Evolutionary conservation across 2,888 invertebrate genomes (phyloP), one percentile per base, ranked within the genome.

Genomic region (Lasius fuliginosus): DNA sequence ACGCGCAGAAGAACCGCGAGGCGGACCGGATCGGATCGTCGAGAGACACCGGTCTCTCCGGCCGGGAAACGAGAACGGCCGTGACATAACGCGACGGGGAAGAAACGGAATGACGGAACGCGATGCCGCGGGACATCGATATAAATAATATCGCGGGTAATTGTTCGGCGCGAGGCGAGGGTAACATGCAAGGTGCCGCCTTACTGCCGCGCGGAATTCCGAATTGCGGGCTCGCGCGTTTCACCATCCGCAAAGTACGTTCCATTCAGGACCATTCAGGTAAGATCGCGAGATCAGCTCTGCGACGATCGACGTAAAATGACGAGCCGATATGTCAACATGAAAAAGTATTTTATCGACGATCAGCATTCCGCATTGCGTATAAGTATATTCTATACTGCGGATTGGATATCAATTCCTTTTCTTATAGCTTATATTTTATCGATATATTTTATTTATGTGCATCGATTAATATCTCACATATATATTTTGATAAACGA

Each of bases 61-160:
- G 15, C 15, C 40, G 23, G 49, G 46, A 27, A 36, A 56, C 49
- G 82, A 53, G 71, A 27, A 60, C 40, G 53, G 49, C 40, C 74
- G 71, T 83, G 76, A 74, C 83, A 64, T 73, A 62, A 60, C 64
- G 30, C 27, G 53, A 53, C 56, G 49, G 65, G 65, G 65, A 71
- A 84, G 74, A 64, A 74, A 76, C 65, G 83, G 67, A 90, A 89
- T 86, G 88, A 84, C 83, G 86, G 81, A 88, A 86, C 81, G 60
- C 71, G 86, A 79, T 83, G 87, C 36, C 65, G 87, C 68, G 71
- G 83, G 85, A 81, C 90, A 87, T 88, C 87, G 85, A 90, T 91
- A 92, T 89, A 92, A 92, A 90, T 90, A 92, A 91, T 90, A 92
- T 92, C 86, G 82, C 87, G 82, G 84, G 85, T 90, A 89, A 91